Evolutionary conservation across 2,113 vertebrate genomes (phyloP).

Genomic region (Balaeniceps rex): DNA sequence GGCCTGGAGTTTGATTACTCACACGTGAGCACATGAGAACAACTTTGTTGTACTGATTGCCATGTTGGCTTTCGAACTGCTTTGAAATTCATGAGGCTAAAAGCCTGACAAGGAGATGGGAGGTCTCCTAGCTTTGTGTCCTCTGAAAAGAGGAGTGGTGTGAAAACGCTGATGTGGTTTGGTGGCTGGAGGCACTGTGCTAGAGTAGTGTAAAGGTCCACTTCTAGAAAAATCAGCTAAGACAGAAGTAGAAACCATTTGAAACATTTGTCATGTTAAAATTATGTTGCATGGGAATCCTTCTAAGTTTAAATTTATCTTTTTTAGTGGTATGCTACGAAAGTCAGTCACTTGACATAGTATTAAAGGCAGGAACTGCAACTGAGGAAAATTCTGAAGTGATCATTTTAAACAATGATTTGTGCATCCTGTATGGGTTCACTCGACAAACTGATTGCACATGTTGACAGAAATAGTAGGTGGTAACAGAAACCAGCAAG

Average conservation of each 20-base stretch:
- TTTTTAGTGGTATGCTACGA: neutral
- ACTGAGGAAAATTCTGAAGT: neutral
- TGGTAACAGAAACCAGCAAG: neutral
- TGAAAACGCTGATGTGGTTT: neutral
- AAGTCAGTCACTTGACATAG: neutral
- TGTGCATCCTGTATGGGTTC: neutral
- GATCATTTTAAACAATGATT: neutral
- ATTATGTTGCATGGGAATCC: neutral
- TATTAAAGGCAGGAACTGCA: neutral
- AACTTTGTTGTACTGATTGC: neutral
- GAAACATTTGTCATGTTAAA: neutral
- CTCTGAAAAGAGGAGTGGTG: neutral
- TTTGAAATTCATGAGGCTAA: neutral
- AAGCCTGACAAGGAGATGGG: neutral
- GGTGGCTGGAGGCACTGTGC: neutral
- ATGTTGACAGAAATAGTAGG: neutral
- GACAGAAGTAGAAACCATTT: neutral
- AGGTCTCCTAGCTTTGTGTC: neutral
- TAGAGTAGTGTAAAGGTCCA: neutral
- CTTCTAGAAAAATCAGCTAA: neutral
- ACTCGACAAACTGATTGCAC: neutral
- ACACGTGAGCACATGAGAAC: fast-evolving
- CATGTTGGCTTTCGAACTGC: neutral
- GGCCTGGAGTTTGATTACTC: neutral
- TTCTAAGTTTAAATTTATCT: neutral